A percentile compares a stretch with the other conserved stretches of the same genome.
phyloP scores from a whole-genome alignment of 2,797 vertebrate species.

The Hemitrygon akajei region DNA sequence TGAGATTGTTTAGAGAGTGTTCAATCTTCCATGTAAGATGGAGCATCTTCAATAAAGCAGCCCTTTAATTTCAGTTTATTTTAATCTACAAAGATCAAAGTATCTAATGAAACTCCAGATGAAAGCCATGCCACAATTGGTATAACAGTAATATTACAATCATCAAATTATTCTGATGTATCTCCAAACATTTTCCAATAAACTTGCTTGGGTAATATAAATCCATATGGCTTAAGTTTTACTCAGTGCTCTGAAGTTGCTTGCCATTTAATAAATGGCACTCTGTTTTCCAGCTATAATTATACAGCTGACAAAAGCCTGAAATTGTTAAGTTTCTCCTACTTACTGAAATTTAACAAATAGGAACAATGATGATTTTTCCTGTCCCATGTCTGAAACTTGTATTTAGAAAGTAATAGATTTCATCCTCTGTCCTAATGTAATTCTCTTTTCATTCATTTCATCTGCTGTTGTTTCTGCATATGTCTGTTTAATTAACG shows the following conservation, averaged over 20 bases:
- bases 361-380: background rate
- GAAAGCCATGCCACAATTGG: background rate
- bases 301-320: background rate
- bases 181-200: background rate
- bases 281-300: background rate
- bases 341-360: background rate
- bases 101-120: background rate
- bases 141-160: background rate
- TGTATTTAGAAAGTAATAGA: background rate
- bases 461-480: background rate
- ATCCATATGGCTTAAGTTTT: background rate
- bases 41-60: background rate
- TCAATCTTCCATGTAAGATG: background rate
- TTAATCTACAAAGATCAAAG: background rate
- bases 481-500: conserved; percentile 7
- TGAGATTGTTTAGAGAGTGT: background rate
- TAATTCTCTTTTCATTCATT: background rate
- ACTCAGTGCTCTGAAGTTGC: background rate
- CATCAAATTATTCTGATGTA: background rate
- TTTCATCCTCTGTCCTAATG: background rate
- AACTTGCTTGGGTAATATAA: background rate
- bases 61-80: background rate
- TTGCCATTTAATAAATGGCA: background rate
- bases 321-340: background rate
- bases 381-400: background rate